Base-by-base conservation (phyloP, 2,888 invertebrate species). In the Andrena dorsata region DNA sequence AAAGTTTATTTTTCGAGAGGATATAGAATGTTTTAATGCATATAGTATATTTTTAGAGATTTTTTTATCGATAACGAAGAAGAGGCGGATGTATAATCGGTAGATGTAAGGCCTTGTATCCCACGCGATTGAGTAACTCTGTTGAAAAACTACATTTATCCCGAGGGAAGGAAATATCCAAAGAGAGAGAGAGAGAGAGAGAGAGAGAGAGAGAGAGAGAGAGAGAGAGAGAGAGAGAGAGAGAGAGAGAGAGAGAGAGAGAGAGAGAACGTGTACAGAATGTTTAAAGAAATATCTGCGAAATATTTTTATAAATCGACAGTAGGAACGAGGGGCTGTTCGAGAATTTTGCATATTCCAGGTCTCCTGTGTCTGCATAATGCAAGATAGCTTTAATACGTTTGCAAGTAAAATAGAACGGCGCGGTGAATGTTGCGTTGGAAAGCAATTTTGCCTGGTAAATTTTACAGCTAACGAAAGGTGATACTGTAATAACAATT, bases 21-120 rank as follows among this genome's bases (percentile, higher is more conserved):
- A 88, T 86, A 85, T 89, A 89, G 89, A 89, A 85, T 87, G 86
- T 90, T 91, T 86, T 87, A 85, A 89, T 80, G 85, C 90, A 90
- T 90, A 91, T 88, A 90, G 88, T 92, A 92, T 92, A 91, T 92
- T 92, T 92, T 91, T 92, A 91, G 92, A 92, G 89, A 91, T 91
- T 92, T 91, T 91, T 92, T 90, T 88, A 91, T 41, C 41, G 41
- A 41, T 41, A 41, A 41, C 41, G 41, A 16, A 3, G 41, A 41
- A 84, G 87, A 88, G 90, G 82, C 83, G 83, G 86, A 78, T 81
- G 83, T 82, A 79, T 85, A 85, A 78, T 80, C 78, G 75, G 64
- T 88, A 86, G 87, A 71, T 87, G 64, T 87, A 87, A 86, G 82
- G 82, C 70, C 69, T 68, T 79, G 32, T 69, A 83, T 85, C 66